A percentile compares a stretch with the other conserved stretches of the same genome.
Conservation (phyloP, 2,113 vertebrate species). For the Microtus pennsylvanicus region DNA sequence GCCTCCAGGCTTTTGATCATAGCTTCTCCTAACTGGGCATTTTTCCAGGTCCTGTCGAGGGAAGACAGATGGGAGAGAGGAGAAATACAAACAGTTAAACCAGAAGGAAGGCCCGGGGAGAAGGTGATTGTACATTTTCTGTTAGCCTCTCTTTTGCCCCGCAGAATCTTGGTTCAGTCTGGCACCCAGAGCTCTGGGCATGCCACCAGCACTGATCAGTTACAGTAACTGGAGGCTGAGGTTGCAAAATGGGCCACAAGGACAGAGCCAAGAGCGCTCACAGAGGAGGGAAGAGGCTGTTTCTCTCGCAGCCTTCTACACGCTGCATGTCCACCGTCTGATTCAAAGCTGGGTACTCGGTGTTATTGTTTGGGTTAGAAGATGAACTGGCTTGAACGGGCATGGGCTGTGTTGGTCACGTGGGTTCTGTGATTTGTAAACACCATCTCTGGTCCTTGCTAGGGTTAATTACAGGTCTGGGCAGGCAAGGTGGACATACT, state of each 20-base stretch:
- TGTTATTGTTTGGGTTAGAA: neutral
- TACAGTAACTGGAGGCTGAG: constrained; percentile 21
- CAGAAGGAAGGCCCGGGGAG: neutral
- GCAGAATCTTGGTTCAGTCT: constrained; percentile 8
- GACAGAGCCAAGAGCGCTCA: constrained; percentile 13
- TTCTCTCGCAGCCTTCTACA: neutral
- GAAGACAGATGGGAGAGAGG: constrained; percentile 65
- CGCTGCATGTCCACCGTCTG: neutral
- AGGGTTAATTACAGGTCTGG: neutral
- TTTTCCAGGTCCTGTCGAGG: constrained; percentile 95
- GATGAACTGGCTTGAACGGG: neutral
- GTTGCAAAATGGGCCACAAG: constrained; percentile 47
- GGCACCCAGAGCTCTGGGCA: constrained; percentile 1
- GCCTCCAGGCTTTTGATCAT: constrained; percentile 99
- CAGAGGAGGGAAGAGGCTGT: constrained; percentile 12
- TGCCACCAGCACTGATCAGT: neutral
- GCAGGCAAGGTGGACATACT: neutral
- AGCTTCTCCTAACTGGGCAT: constrained; percentile 96
- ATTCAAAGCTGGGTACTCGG: neutral
- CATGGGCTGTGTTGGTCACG: neutral
- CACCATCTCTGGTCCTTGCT: neutral
- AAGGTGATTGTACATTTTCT: neutral
- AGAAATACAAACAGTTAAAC: constrained; percentile 47
- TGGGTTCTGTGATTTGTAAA: neutral
- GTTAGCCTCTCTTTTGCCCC: neutral